Evolutionary conservation across 2,113 vertebrate species (phyloP).

Genomic region (Pseudorhombus dupliciocellatus): DNA sequence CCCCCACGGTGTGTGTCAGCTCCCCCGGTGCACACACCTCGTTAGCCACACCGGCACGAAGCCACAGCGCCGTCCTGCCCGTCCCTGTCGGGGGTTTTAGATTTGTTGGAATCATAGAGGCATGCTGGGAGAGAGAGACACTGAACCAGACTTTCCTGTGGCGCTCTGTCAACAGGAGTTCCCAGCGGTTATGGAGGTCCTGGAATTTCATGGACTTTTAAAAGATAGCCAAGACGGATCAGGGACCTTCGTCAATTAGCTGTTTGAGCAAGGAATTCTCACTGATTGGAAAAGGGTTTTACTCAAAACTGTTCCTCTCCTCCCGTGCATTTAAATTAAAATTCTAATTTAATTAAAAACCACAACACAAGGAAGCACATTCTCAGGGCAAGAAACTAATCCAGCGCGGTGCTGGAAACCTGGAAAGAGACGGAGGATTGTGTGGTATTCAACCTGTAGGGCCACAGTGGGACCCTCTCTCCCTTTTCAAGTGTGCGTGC

Average conservation of each 20-base stretch:
- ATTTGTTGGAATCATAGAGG: slow-evolving; percentile 52
- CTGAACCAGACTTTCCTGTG: slow-evolving; percentile 48
- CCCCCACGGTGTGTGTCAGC: slow-evolving; percentile 52
- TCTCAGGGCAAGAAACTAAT: slow-evolving; percentile 9
- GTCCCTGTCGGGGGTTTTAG: slow-evolving; percentile 47
- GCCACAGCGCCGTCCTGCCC: slow-evolving; percentile 36
- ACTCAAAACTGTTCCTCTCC: not conserved
- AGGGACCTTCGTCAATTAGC: slow-evolving; percentile 13
- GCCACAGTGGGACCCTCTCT: slow-evolving; percentile 32
- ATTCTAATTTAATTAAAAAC: slow-evolving; percentile 11
- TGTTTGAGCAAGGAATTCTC: not conserved
- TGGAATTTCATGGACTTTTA: slow-evolving; percentile 43
- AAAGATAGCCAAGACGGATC: slow-evolving; percentile 30
- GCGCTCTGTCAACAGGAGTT: slow-evolving; percentile 59
- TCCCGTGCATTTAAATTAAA: not conserved
- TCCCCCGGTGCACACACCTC: slow-evolving; percentile 54
- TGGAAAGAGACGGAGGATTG: slow-evolving; percentile 34
- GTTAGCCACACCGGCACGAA: slow-evolving; percentile 65
- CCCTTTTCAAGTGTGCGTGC: slow-evolving; percentile 9
- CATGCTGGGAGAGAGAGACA: slow-evolving; percentile 61
- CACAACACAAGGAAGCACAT: not conserved
- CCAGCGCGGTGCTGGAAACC: not conserved
- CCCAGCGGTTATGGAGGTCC: slow-evolving; percentile 40
- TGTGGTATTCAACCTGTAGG: slow-evolving; percentile 48
- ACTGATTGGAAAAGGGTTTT: not conserved